These are phyloP conservation scores for Nymphalis urticae DNA, from an alignment of 2,888 invertebrate genomes.

Conservation along the genomic window DNA sequence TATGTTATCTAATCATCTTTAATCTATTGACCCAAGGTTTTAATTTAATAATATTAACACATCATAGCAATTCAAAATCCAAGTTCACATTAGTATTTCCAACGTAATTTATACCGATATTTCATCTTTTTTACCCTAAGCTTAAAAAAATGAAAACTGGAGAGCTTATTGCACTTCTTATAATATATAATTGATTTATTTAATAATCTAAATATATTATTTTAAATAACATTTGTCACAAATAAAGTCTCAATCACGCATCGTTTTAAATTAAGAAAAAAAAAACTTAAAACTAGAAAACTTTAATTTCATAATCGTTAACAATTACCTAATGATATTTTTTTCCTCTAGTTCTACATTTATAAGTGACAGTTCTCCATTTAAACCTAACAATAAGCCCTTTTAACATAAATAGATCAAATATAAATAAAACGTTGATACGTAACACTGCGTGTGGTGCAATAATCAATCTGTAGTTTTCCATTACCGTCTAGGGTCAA, in stretches of 20 bases:
- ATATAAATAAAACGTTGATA: constrained; percentile 56
- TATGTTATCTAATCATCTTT: constrained; percentile 51
- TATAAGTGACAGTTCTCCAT: constrained; percentile 27
- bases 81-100: constrained; percentile 21
- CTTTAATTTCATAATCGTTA: constrained; percentile 14
- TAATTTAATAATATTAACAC: constrained; percentile 28
- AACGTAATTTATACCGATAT: not conserved
- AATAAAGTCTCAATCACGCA: constrained; percentile 13
- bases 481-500: constrained; percentile 59
- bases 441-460: constrained; percentile 77
- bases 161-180: constrained; percentile 23
- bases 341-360: constrained; percentile 12
- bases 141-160: constrained; percentile 17
- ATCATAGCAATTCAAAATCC: constrained; percentile 22
- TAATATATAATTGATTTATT: not conserved
- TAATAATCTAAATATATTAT: not conserved
- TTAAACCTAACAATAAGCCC: constrained; percentile 35
- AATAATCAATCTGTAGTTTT: constrained; percentile 68
- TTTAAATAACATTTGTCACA: constrained; percentile 13
- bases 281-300: constrained; percentile 15
- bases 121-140: constrained; percentile 18
- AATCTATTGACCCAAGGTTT: constrained; percentile 38
- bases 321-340: constrained; percentile 6
- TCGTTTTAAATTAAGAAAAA: constrained; percentile 16
- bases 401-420: constrained; percentile 34